These are phyloP conservation scores for Montipora sp. DNA, from an alignment of 64 coral and sea anemone species.

Conservation along the genomic window DNA sequence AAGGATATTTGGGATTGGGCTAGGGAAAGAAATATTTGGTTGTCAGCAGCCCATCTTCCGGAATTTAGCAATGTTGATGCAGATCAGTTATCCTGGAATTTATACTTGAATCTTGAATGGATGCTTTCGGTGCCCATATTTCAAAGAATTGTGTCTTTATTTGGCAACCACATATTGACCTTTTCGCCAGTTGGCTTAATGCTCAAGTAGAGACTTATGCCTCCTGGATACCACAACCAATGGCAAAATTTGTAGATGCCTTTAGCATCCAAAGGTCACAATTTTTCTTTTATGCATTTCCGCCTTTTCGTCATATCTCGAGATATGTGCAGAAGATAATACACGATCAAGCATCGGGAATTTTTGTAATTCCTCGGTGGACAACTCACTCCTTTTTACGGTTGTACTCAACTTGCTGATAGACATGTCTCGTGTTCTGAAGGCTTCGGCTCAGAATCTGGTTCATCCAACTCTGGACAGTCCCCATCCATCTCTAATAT, in stretches of 20 bases:
- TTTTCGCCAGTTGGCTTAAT: too few relatives aligned
- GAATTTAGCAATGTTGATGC: slow-evolving; percentile 24
- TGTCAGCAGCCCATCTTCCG: slow-evolving; percentile 42
- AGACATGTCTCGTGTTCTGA: background rate
- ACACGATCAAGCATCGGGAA: too few relatives aligned
- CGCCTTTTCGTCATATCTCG: background rate
- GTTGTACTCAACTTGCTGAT: background rate
- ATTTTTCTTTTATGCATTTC: background rate
- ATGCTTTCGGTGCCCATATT: too few relatives aligned
- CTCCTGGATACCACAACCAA: too few relatives aligned
- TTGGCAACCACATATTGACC: too few relatives aligned
- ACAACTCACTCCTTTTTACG: too few relatives aligned
- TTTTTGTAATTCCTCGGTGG: too few relatives aligned
- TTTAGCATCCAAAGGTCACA: background rate
- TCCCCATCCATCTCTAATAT: background rate
- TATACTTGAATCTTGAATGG: too few relatives aligned
- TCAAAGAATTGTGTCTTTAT: too few relatives aligned
- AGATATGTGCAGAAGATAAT: background rate
- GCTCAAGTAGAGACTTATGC: too few relatives aligned
- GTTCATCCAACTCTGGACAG: background rate
- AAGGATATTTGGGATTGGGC: slow-evolving; percentile 59
- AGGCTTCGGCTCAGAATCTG: background rate
- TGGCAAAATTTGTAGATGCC: too few relatives aligned
- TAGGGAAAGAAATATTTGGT: slow-evolving; percentile 17
- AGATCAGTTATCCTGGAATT: too few relatives aligned